A percentile compares a stretch with the other conserved stretches of the same genome.
Evolutionary conservation across 2,888 invertebrate genomes (phyloP).

Genomic region (Xiphydria camelus): DNA sequence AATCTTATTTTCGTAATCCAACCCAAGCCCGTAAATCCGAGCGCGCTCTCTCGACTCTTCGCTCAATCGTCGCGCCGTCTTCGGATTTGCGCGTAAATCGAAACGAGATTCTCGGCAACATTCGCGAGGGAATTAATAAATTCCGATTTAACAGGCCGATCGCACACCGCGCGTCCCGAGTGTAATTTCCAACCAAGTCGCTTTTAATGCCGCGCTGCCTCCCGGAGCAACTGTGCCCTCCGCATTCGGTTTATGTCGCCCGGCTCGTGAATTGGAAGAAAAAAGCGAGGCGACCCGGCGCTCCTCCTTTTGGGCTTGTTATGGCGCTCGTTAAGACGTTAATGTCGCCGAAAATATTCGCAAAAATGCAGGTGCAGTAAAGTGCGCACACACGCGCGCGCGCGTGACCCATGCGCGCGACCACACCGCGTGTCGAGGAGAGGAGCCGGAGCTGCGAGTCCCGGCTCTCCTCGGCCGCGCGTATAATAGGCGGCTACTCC

Average conservation of each 20-base stretch:
- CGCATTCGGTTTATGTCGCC: slow-evolving; percentile 2
- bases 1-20: no score
- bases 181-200: slow-evolving; percentile 32
- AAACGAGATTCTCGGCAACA: no score
- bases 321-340: slow-evolving; percentile 53
- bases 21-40: no score
- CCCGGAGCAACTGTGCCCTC: slow-evolving; percentile 4
- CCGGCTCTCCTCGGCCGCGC: background rate
- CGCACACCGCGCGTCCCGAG: slow-evolving; percentile 22
- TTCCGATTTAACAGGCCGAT: background rate
- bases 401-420: slow-evolving; percentile 15
- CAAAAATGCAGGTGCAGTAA: slow-evolving; percentile 54
- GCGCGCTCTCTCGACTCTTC: no score
- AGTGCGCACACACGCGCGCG: slow-evolving; percentile 21
- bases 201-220: slow-evolving; percentile 26
- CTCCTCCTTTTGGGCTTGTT: slow-evolving; percentile 48
- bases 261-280: slow-evolving; percentile 10
- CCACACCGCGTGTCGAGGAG: slow-evolving; percentile 27
- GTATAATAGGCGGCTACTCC: slow-evolving; percentile 4
- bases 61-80: no score
- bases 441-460: background rate
- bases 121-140: slow-evolving; percentile 2
- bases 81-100: no score
- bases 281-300: slow-evolving; percentile 11
- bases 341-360: slow-evolving; percentile 54